phyloP scores from a whole-genome alignment of 2,113 vertebrate species.

The Coracopsis vasa region DNA sequence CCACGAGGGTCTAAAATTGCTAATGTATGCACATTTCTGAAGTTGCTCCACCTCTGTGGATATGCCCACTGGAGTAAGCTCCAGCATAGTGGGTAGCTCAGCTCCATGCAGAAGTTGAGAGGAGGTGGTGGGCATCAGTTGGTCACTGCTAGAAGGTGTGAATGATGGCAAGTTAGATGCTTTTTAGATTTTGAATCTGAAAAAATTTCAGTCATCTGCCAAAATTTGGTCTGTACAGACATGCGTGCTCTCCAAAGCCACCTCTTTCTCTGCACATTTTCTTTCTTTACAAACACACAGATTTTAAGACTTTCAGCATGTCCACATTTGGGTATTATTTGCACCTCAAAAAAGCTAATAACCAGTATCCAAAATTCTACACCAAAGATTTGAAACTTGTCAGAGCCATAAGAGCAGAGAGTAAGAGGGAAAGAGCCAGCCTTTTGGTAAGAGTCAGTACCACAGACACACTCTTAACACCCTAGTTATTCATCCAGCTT shows the following conservation, averaged over 20 bases:
- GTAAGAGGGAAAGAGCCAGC: background rate
- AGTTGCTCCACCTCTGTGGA: background rate
- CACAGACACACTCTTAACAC: background rate
- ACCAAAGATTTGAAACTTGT: background rate
- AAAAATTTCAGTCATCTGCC: background rate
- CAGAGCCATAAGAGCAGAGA: background rate
- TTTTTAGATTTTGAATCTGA: background rate
- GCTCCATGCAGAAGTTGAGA: background rate
- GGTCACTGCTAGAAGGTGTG: background rate
- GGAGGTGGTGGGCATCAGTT: background rate
- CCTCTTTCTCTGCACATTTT: background rate
- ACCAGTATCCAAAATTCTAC: background rate
- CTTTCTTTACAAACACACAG: background rate
- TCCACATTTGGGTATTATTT: background rate
- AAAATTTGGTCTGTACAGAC: background rate
- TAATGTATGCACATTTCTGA: background rate
- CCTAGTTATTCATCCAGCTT: background rate
- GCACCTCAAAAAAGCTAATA: background rate
- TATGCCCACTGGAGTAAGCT: background rate
- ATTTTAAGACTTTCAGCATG: background rate
- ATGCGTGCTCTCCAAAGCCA: accelerated
- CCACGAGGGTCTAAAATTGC: background rate
- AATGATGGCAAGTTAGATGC: background rate
- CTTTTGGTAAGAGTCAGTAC: background rate
- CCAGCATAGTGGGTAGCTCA: background rate